Base-by-base conservation (phyloP, 2,888 invertebrate species). In the Drosophila melanocephala region DNA sequence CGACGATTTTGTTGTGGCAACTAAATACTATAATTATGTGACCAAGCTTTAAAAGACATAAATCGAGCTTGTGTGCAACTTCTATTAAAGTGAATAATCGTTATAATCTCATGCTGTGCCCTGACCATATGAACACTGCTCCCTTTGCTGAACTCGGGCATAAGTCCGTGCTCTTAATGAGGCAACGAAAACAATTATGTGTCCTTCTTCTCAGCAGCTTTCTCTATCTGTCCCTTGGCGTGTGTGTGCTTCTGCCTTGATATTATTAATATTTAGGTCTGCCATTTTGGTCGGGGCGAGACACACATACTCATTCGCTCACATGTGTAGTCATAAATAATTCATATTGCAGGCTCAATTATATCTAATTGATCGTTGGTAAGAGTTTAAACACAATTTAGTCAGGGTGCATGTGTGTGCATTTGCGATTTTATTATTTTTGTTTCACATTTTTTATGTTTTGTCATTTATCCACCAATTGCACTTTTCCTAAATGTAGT, bases 201-300 rank as follows among this genome's bases (percentile, higher is more conserved):
- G 47, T 76, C 50, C 57, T 56, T 57, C 52, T 72, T 57, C 52
- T 72, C 55, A 44, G 56, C 64, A 44, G 42, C 64, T 51, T 7
- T 28, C 39, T 30, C 32, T 39, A 26, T n/a, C 19, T 58, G 22
- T 33, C n/a, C 14, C n/a, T 30, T 14, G 7, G 26, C 6, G 53
- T 51, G 33, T 35, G 42, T 63, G 62, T 63, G 44, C 42, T 35
- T 64, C 53, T 52, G 47, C 53, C 58, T 71, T 78, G 77, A 77
- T 74, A 81, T 81, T 81, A 81, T 79, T 81, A 81, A 81, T 81
- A 81, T 81, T 79, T 67, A 62, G 79, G 70, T 76, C 79, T 79
- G 79, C 57, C 61, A 75, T 78, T 75, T 77, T 62, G 72, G 62
- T 47, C 62, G 68, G 53, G 60, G 63, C 74, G 44, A 57, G 65